Evolutionary conservation across 92 coral and sea anemone genomes (phyloP).

Genomic region (Palythoa grandiflora): DNA sequence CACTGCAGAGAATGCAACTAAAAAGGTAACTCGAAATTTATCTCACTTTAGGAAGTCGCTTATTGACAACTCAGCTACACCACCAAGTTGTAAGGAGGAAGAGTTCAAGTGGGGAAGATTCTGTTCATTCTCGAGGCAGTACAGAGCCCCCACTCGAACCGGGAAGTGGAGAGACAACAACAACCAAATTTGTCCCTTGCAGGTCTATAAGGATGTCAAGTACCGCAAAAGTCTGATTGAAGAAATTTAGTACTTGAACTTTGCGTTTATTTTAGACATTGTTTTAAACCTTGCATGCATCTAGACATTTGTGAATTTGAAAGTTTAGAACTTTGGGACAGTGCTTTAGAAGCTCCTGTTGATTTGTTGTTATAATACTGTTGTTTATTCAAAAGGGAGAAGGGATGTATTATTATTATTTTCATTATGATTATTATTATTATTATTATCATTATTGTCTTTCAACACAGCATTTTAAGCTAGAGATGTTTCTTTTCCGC

Average conservation of each 20-base stretch:
- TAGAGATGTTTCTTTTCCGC: too few relatives aligned
- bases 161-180: conserved; percentile 16
- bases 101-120: background rate
- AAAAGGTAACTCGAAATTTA: conserved; percentile 11
- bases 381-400: too few relatives aligned
- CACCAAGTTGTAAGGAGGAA: conserved; percentile 5
- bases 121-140: conserved; percentile 1
- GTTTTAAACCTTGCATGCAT: background rate
- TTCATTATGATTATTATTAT: too few relatives aligned
- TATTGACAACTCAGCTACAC: background rate
- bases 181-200: conserved; percentile 4
- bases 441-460: too few relatives aligned
- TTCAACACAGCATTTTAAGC: too few relatives aligned
- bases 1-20: too few relatives aligned
- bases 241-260: background rate
- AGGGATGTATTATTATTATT: too few relatives aligned
- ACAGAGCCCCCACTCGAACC: conserved; percentile 4
- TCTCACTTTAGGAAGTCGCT: conserved; percentile 51
- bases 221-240: conserved; percentile 27
- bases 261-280: background rate
- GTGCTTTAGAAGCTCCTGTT: too few relatives aligned
- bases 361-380: too few relatives aligned
- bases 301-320: background rate
- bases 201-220: conserved; percentile 23
- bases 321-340: too few relatives aligned